A percentile compares a stretch with the other conserved stretches of the same genome.
Evolutionary conservation across 2,888 invertebrate species (phyloP).

Genomic region (Cataglyphis rosenhaueri): DNA sequence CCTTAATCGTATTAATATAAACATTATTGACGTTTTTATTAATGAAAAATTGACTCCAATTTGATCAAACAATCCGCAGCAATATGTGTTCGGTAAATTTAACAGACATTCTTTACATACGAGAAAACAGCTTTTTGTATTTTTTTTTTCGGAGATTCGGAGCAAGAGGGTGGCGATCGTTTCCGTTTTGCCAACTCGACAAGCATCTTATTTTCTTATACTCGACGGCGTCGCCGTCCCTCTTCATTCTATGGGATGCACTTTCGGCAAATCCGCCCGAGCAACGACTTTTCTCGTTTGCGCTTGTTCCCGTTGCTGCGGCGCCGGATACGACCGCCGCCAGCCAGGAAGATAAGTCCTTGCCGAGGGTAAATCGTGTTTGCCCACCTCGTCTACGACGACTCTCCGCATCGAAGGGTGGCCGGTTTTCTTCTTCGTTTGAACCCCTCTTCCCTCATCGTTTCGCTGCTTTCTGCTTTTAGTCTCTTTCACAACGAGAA

Average conservation of each 20-base stretch:
- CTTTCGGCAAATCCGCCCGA: slow-evolving; percentile 66
- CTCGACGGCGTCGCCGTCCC: slow-evolving; percentile 53
- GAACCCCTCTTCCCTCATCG: slow-evolving; percentile 8
- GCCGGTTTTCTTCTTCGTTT: slow-evolving; percentile 42
- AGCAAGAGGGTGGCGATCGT: slow-evolving; percentile 4
- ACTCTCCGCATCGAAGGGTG: slow-evolving; percentile 41
- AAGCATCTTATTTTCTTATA: slow-evolving; percentile 67
- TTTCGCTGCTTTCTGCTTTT: slow-evolving; percentile 28
- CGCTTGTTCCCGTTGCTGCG: slow-evolving; percentile 43
- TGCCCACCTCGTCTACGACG: slow-evolving; percentile 59
- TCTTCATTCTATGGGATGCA: slow-evolving; percentile 64
- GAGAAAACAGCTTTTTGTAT: slow-evolving; percentile 13
- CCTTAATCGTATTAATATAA: not conserved
- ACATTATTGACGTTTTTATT: not conserved
- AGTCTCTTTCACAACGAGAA: slow-evolving; percentile 33
- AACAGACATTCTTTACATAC: not conserved
- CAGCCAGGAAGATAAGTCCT: slow-evolving; percentile 67
- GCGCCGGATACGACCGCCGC: slow-evolving; percentile 51
- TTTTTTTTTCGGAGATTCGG: slow-evolving; percentile 16
- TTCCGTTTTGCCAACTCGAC: slow-evolving; percentile 43
- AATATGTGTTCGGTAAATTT: not conserved
- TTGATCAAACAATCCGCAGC: not conserved
- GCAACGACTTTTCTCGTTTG: slow-evolving; percentile 72
- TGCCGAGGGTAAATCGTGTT: slow-evolving; percentile 71
- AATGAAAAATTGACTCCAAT: not conserved